phyloP scores from a whole-genome alignment of 2,113 vertebrate genomes.

The Cyprinodon tularosa region DNA sequence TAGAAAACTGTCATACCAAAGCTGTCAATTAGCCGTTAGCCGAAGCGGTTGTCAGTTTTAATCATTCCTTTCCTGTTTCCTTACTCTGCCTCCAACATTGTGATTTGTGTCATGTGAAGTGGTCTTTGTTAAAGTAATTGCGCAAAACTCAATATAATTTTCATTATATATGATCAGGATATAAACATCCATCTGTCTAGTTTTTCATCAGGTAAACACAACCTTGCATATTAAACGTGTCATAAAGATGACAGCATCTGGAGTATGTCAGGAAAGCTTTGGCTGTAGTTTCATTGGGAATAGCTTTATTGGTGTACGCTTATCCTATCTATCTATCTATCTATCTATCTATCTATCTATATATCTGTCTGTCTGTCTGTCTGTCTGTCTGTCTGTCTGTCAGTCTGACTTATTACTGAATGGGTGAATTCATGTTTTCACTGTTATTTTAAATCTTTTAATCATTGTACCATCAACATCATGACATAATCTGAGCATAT shows the following conservation, averaged over 20 bases:
- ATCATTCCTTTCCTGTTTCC: slow-evolving; percentile 53
- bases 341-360: neutral
- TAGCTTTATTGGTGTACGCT: neutral
- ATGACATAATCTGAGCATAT: no score
- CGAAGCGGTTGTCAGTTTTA: slow-evolving; percentile 63
- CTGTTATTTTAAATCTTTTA: neutral
- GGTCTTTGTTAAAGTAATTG: slow-evolving; percentile 59
- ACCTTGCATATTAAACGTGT: slow-evolving; percentile 22
- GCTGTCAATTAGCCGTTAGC: slow-evolving; percentile 69
- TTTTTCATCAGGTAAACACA: slow-evolving; percentile 28
- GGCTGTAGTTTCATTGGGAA: neutral
- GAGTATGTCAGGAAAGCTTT: slow-evolving; percentile 6
- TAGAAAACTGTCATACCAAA: slow-evolving; percentile 66
- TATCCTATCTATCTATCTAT: neutral
- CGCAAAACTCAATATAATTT: slow-evolving; percentile 52
- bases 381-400: neutral
- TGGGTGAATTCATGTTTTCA: neutral
- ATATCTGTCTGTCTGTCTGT: neutral
- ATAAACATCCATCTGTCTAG: slow-evolving; percentile 57
- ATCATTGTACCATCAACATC: no score
- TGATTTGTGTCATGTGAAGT: slow-evolving; percentile 65
- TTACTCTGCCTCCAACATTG: slow-evolving; percentile 36
- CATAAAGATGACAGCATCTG: slow-evolving; percentile 1
- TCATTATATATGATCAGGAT: slow-evolving; percentile 45
- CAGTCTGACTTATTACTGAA: neutral